phyloP scores from a whole-genome alignment of 2,888 invertebrate genomes.

The Meta bourneti region DNA sequence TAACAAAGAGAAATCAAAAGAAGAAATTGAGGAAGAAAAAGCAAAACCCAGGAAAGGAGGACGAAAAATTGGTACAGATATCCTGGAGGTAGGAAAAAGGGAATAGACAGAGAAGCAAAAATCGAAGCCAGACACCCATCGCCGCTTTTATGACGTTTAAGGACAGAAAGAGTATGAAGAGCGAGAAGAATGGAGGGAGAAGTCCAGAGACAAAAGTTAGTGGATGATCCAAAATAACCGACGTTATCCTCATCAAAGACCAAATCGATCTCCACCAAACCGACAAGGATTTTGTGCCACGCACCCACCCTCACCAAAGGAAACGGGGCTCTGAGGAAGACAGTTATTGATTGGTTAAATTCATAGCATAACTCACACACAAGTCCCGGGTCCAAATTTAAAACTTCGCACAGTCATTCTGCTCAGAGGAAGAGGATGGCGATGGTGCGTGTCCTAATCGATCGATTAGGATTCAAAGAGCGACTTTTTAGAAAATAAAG shows the following conservation, averaged over 20 bases:
- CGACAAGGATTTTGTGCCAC: constrained; percentile 6
- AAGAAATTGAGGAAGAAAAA: not conserved
- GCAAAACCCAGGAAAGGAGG: not conserved
- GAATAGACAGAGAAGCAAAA: not conserved
- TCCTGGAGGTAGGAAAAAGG: not conserved
- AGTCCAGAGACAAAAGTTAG: constrained; percentile 49
- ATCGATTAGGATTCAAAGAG: no score
- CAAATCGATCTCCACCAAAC: constrained; percentile 21
- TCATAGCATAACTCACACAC: not conserved
- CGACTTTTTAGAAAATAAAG: no score
- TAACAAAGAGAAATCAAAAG: not conserved
- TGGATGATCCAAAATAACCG: constrained; percentile 54
- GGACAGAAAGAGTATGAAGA: constrained; percentile 21
- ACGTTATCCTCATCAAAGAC: constrained; percentile 38
- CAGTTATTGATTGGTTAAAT: constrained; percentile 6
- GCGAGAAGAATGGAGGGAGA: constrained; percentile 8
- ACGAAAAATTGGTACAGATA: not conserved
- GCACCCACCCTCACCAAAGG: not conserved
- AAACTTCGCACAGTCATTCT: not conserved
- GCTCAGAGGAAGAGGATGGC: not conserved
- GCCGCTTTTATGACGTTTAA: constrained; percentile 47
- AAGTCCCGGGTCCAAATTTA: not conserved
- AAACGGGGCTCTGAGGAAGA: not conserved
- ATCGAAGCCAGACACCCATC: constrained; percentile 30
- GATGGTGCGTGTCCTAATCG: no score